Evolutionary conservation across 1,140 invertebrate species (phyloP).

Genomic region (Vollenhovia emeryi): DNA sequence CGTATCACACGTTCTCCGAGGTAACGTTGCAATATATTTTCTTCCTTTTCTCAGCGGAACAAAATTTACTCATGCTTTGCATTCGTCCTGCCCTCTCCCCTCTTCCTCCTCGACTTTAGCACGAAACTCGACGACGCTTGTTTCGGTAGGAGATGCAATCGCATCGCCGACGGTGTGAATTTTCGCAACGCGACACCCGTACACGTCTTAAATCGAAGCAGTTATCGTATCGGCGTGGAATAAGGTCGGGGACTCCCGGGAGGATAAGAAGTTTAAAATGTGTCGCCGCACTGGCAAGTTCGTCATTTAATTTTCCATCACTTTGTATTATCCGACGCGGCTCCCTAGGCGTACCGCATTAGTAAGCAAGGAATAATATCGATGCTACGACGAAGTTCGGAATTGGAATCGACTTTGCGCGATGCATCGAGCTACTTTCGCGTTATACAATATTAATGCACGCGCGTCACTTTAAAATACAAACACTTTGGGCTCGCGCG

Average conservation of each 20-base stretch:
- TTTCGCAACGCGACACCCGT: not conserved
- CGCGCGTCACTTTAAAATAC: slow-evolving; percentile 71
- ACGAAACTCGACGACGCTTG: not conserved
- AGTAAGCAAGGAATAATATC: slow-evolving; percentile 66
- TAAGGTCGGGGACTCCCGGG: not conserved
- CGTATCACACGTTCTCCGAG: not conserved
- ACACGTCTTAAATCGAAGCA: slow-evolving; percentile 30
- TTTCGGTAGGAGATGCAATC: not conserved
- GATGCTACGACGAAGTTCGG: slow-evolving; percentile 53
- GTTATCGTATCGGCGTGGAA: slow-evolving; percentile 1
- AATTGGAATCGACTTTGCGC: slow-evolving; percentile 60
- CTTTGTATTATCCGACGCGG: slow-evolving; percentile 41
- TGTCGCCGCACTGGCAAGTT: slow-evolving; percentile 16
- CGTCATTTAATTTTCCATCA: slow-evolving; percentile 52
- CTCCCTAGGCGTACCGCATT: slow-evolving; percentile 46
- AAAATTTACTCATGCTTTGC: not conserved
- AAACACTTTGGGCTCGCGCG: slow-evolving; percentile 62
- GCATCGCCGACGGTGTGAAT: not conserved
- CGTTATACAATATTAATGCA: slow-evolving; percentile 70
- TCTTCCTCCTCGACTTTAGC: not conserved
- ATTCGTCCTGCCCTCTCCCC: not conserved
- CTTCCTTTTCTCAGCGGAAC: not conserved
- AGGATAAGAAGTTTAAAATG: slow-evolving; percentile 37
- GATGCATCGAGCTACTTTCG: slow-evolving; percentile 60
- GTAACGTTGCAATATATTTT: not conserved